Conservation (phyloP, 2,888 invertebrate genomes). For the Hypercompe scribonia region DNA sequence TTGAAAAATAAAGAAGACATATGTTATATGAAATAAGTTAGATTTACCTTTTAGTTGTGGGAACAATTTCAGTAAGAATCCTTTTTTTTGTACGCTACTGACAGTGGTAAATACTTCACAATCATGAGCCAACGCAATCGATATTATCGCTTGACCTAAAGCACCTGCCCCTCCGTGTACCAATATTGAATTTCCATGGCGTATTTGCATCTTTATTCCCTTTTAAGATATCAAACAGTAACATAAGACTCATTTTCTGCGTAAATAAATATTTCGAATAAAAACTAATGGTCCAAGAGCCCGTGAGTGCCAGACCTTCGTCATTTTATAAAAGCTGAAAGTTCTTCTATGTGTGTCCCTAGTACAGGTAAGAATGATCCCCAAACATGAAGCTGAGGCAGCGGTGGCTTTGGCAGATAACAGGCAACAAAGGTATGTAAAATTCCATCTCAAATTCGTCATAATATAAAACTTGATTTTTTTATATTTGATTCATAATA, state of each 20-base stretch:
- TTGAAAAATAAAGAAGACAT: background rate
- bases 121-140: conserved; percentile 60
- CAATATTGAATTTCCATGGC: background rate
- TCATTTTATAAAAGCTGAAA: too few species aligned
- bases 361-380: too few species aligned
- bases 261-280: background rate
- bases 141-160: conserved; percentile 70
- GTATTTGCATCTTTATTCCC: background rate
- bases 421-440: too few species aligned
- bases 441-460: too few species aligned
- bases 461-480: too few species aligned
- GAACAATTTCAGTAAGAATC: conserved; percentile 2
- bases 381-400: too few species aligned
- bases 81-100: background rate
- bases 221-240: background rate
- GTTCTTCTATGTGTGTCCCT: too few species aligned
- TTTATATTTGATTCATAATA: too few species aligned
- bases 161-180: conserved; percentile 73
- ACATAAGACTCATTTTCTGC: background rate
- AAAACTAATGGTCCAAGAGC: too few species aligned
- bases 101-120: conserved; percentile 59
- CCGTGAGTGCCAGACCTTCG: too few species aligned
- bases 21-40: background rate
- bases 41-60: conserved; percentile 8
- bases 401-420: too few species aligned